A percentile compares a stretch with the other conserved stretches of the same genome.
phyloP scores from a whole-genome alignment of 2,888 invertebrate species.

The Rhagophthalmus giganteus region DNA sequence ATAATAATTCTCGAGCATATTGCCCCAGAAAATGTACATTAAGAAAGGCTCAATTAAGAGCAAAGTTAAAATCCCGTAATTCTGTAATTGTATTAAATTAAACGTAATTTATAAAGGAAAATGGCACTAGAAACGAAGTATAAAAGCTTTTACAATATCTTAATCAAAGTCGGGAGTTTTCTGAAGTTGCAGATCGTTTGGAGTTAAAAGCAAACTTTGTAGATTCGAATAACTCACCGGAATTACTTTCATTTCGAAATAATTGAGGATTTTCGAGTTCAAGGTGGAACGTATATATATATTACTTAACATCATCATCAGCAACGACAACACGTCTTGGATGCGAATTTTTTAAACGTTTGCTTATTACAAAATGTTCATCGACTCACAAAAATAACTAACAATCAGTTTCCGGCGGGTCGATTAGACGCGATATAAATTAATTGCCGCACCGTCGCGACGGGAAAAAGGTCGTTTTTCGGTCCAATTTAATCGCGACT shows the following conservation, averaged over 20 bases:
- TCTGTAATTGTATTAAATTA: slow-evolving; percentile 28
- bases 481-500: no score
- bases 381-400: no score
- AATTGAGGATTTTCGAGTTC: no score
- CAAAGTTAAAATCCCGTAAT: slow-evolving; percentile 17
- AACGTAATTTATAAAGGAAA: slow-evolving; percentile 28
- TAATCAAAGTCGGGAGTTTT: slow-evolving; percentile 34
- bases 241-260: slow-evolving; percentile 53
- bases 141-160: slow-evolving; percentile 37
- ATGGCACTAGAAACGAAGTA: slow-evolving; percentile 28
- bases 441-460: no score
- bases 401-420: no score
- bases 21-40: slow-evolving; percentile 1
- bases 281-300: no score
- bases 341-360: no score
- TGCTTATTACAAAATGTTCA: no score
- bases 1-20: not conserved
- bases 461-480: no score
- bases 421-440: no score
- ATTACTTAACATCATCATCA: no score
- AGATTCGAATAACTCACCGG: slow-evolving; percentile 44
- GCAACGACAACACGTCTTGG: no score
- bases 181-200: slow-evolving; percentile 31
- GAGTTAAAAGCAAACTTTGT: slow-evolving; percentile 39
- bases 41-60: slow-evolving; percentile 1